Percentiles rank a stretch among this genome's conserved stretches.
phyloP scores from a whole-genome alignment of 30 jellyfish, hydroid and myxozoan genomes.

The Sanderia malayensis region DNA sequence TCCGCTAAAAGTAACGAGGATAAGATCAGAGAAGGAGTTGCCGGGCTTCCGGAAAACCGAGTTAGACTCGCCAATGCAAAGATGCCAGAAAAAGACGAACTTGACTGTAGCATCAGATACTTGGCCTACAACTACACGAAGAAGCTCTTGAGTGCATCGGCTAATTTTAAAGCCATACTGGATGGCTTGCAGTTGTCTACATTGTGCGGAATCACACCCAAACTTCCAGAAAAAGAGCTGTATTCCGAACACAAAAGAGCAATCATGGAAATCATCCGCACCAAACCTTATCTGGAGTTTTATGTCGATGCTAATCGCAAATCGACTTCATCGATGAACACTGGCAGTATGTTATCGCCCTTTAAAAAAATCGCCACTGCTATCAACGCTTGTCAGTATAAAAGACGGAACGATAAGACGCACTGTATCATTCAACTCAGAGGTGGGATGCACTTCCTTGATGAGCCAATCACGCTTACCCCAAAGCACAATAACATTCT shows the following conservation, averaged over 20 bases:
- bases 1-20: slow-evolving; percentile 24
- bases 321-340: neutral
- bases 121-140: slow-evolving; percentile 78
- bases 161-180: slow-evolving; percentile 54
- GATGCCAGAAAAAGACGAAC: slow-evolving; percentile 30
- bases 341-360: slow-evolving; percentile 65
- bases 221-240: slow-evolving; percentile 10
- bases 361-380: slow-evolving; percentile 70
- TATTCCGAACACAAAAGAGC: slow-evolving; percentile 40
- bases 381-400: slow-evolving; percentile 53
- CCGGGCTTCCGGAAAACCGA: slow-evolving; percentile 52
- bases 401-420: slow-evolving; percentile 8
- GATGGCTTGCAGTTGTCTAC: slow-evolving; percentile 81
- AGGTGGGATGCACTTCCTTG: slow-evolving; percentile 54
- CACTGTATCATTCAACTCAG: slow-evolving; percentile 59
- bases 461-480: slow-evolving; percentile 23
- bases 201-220: slow-evolving; percentile 57
- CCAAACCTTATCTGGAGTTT: slow-evolving; percentile 14
- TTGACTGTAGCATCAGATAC: slow-evolving; percentile 77
- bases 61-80: slow-evolving; percentile 9
- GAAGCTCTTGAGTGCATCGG: slow-evolving; percentile 54
- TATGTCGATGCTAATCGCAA: slow-evolving; percentile 63
- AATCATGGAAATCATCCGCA: slow-evolving; percentile 4
- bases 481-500: slow-evolving; percentile 57
- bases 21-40: slow-evolving; percentile 35